Base-by-base conservation (phyloP, 64 coral and sea anemone species). In the Actinia equina region DNA sequence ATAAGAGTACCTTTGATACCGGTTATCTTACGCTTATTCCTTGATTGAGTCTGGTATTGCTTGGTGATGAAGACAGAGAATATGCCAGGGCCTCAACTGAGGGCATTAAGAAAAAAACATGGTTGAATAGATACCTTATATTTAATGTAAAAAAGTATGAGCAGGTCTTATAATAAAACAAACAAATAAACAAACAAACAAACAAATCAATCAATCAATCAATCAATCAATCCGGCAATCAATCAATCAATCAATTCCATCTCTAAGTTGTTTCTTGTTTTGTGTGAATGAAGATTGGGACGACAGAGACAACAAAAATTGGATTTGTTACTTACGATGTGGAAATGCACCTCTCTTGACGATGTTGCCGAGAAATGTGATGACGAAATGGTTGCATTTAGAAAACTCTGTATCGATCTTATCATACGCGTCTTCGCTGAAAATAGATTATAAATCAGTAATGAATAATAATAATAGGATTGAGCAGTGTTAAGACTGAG, bases 321-420 rank as follows among this genome's bases (percentile, higher is more conserved):
- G 13, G 55, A 18, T n/a, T 2, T 52, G 56, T 18, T 26, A 95
- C 94, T 96, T 88, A 96, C 94, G 90, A 41, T 96, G 94, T 70
- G 94, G 94, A 86, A 93, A 96, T 8, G 94, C 86, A 52, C 94
- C 91, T 88, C 94, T 56, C 61, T 96, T 96, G n/a, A 93, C 85
- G 80, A 96, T 92, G 45, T 89, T 96, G 51, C 78, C 89, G 19
- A 96, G 70, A 49, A 89, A 96, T 0, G 91, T 93, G 77, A 96
- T 64, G 82, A 96, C 86, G 17, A 96, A 96, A 46, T 92, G 91
- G 77, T 93, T 96, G 51, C 94, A 96, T 61, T 96, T 96, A 22
- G 88, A 90, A 91, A 96, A 96, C 84, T 96, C 94, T 43, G 85
- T 83, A 56, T 96, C 88, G 45, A 96, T 91, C 59, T 93, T 92